Evolutionary conservation across 2,888 invertebrate species (phyloP).

Genomic region (Drosophila anomalata): DNA sequence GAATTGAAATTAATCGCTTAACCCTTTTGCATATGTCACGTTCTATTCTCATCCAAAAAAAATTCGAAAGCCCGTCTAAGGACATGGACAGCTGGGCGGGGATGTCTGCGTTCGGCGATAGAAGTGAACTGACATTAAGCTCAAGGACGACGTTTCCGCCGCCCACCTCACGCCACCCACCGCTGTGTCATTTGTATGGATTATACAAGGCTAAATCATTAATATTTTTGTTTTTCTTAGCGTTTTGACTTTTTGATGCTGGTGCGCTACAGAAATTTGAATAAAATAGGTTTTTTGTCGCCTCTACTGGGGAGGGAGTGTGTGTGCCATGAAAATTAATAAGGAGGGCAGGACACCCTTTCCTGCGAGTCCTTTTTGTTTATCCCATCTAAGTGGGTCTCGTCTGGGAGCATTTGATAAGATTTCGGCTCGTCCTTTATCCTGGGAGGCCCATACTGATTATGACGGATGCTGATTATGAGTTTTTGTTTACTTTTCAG

Average conservation of each 20-base stretch:
- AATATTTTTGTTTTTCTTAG: slow-evolving; percentile 71
- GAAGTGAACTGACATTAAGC: slow-evolving; percentile 58
- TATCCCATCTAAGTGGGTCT: slow-evolving; percentile 1
- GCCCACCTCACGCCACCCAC: slow-evolving; percentile 14
- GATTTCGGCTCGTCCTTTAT: slow-evolving; percentile 31
- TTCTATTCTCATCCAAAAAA: slow-evolving; percentile 22
- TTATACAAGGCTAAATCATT: slow-evolving; percentile 71
- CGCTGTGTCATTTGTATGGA: slow-evolving; percentile 70
- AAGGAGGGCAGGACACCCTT: slow-evolving; percentile 44
- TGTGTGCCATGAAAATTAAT: slow-evolving; percentile 60
- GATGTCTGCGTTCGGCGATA: slow-evolving; percentile 44
- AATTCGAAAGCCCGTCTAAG: slow-evolving; percentile 28
- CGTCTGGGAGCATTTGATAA: slow-evolving; percentile 62
- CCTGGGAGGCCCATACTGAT: slow-evolving; percentile 7
- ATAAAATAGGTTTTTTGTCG: slow-evolving; percentile 66
- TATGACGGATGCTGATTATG: slow-evolving; percentile 20
- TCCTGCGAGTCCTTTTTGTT: slow-evolving; percentile 17
- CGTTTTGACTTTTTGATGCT: slow-evolving; percentile 61
- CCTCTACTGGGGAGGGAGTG: not conserved
- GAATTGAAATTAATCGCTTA: slow-evolving; percentile 71
- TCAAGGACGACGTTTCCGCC: slow-evolving; percentile 25
- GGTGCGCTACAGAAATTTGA: slow-evolving; percentile 56
- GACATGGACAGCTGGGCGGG: slow-evolving; percentile 38
- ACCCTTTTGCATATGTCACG: slow-evolving; percentile 55
- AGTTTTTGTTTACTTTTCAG: slow-evolving; percentile 27